Percentiles rank a stretch among this genome's conserved stretches.
Conservation (phyloP, 2,113 vertebrate species). For the Psittacula cyanocephala region DNA sequence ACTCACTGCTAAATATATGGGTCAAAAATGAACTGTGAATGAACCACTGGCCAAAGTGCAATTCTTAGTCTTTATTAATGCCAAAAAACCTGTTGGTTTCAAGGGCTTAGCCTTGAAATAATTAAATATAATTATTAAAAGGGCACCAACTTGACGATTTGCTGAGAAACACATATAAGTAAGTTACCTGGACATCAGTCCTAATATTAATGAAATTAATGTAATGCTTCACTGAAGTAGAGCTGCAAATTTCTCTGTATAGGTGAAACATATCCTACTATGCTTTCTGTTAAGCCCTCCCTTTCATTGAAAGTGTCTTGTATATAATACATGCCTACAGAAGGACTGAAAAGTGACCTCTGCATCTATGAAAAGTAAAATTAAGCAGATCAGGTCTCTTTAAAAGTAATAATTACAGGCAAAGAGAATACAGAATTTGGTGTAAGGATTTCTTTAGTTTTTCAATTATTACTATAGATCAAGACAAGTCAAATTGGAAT, state of each 20-base stretch:
- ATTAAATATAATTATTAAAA: not conserved
- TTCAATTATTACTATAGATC: not conserved
- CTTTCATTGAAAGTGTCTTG: not conserved
- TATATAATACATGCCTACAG: not conserved
- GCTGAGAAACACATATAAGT: not conserved
- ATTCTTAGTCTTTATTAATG: not conserved
- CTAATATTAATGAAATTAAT: not conserved
- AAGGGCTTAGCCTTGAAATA: not conserved
- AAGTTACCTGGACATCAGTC: not conserved
- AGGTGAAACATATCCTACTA: fast-evolving
- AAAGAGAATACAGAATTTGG: not conserved
- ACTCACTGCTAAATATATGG: not conserved
- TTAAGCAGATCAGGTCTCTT: not conserved
- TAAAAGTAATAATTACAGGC: not conserved
- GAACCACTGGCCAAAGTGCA: not conserved
- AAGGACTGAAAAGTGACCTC: not conserved
- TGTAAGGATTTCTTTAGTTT: not conserved
- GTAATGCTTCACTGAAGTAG: not conserved
- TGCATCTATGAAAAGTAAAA: not conserved
- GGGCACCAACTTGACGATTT: not conserved
- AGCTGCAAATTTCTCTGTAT: not conserved
- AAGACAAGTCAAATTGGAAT: not conserved
- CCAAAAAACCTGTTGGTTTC: not conserved
- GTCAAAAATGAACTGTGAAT: not conserved
- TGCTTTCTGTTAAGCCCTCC: not conserved